Evolutionary conservation across 2,888 invertebrate genomes (phyloP).

Genomic region (Neria commutata): DNA sequence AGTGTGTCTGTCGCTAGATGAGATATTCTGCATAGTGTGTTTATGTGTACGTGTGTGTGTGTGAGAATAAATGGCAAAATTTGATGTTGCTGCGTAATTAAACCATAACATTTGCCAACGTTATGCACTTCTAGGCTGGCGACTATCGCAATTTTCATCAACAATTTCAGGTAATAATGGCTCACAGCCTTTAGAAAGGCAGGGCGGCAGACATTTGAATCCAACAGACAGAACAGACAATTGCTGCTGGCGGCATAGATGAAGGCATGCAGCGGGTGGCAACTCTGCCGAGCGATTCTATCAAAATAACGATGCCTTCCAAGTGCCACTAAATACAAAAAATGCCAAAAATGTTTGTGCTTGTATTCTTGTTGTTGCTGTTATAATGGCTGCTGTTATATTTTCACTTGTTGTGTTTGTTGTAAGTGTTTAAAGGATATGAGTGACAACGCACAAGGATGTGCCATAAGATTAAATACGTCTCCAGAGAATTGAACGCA

Average conservation of each 20-base stretch:
- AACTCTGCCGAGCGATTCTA: conserved; percentile 24
- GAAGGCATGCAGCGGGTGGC: conserved; percentile 23
- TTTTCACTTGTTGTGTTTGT: conserved; percentile 16
- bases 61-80: conserved; percentile 17
- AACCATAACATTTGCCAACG: conserved; percentile 16
- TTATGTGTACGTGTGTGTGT: neutral
- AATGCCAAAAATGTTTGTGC: conserved; percentile 53
- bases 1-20: neutral
- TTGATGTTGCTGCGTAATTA: conserved; percentile 23
- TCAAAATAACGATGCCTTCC: conserved; percentile 44
- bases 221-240: neutral
- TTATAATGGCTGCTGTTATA: conserved; percentile 30
- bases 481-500: conserved; percentile 54
- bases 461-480: conserved; percentile 57
- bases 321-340: conserved; percentile 53
- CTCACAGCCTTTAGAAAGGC: neutral
- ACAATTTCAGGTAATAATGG: conserved; percentile 11
- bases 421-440: conserved; percentile 32
- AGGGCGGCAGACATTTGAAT: neutral
- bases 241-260: conserved; percentile 3
- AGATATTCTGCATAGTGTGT: neutral
- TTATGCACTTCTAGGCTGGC: neutral
- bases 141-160: conserved; percentile 7
- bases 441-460: conserved; percentile 36
- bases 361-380: conserved; percentile 43